Evolutionary conservation across 2,797 vertebrate genomes (phyloP).

Genomic region (Labeo calbasu): DNA sequence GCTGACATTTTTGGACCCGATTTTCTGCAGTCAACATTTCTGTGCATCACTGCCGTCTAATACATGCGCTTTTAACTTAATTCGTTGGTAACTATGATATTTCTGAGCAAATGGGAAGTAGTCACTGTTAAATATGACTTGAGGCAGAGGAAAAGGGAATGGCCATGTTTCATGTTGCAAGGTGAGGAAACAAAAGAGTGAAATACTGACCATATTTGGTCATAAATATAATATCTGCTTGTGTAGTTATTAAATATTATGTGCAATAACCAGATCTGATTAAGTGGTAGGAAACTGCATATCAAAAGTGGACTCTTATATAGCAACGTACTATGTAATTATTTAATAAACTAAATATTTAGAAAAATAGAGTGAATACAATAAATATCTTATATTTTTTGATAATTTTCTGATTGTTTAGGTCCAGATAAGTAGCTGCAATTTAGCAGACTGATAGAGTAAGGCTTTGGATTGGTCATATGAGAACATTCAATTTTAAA

Average conservation of each 20-base stretch:
- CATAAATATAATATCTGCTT: constrained; percentile 48
- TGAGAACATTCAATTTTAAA: constrained; percentile 75
- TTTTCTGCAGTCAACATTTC: neutral
- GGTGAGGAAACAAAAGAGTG: neutral
- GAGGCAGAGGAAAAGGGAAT: constrained; percentile 11
- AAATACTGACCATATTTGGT: constrained; percentile 31
- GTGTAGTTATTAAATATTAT: constrained; percentile 37
- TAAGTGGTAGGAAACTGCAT: constrained; percentile 44
- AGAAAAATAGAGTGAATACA: constrained; percentile 71
- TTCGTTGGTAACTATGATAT: neutral
- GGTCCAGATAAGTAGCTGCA: constrained; percentile 66
- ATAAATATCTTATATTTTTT: constrained; percentile 72
- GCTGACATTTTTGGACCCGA: neutral
- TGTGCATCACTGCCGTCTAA: neutral
- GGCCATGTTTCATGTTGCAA: neutral
- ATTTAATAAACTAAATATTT: constrained; percentile 68
- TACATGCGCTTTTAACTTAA: too few relatives aligned
- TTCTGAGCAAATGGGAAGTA: neutral
- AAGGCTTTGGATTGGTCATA: constrained; percentile 79
- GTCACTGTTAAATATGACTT: neutral
- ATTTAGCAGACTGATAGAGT: constrained; percentile 74
- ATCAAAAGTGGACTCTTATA: constrained; percentile 45
- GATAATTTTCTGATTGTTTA: constrained; percentile 62
- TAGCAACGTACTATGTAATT: constrained; percentile 31
- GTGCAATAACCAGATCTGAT: constrained; percentile 50